Evolutionary conservation across 2,113 vertebrate genomes (phyloP).

Genomic region (Pterophyllum scalare): DNA sequence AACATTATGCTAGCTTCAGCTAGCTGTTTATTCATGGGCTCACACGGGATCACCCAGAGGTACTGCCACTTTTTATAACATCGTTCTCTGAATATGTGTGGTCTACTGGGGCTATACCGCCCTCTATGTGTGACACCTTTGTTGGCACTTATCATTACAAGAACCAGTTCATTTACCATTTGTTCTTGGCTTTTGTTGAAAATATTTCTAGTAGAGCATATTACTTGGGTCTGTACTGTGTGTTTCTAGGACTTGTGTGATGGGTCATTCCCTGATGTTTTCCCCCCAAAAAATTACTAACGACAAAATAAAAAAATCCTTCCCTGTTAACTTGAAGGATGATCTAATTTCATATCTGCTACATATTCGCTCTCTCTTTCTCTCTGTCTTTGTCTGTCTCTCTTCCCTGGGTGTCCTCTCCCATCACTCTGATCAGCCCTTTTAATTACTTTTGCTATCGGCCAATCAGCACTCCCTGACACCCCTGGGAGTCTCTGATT

Average conservation of each 20-base stretch:
- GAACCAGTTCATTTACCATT: no score
- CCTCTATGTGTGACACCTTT: no score
- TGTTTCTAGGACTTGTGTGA: conserved; percentile 32
- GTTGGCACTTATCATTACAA: no score
- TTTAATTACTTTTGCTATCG: conserved; percentile 74
- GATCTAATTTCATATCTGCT: conserved; percentile 27
- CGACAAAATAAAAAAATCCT: conserved; percentile 12
- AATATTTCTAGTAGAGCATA: conserved; percentile 6
- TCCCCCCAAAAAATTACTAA: conserved; percentile 28
- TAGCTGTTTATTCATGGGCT: no score
- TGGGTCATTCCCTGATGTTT: conserved; percentile 31
- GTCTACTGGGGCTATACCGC: no score
- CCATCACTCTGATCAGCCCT: conserved; percentile 74
- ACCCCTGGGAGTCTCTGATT: conserved; percentile 59
- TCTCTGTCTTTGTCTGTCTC: background rate
- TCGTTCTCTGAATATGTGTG: no score
- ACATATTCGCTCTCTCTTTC: conserved; percentile 5
- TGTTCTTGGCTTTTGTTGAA: conserved; percentile 19
- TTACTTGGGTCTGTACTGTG: background rate
- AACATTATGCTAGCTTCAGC: no score
- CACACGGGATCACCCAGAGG: no score
- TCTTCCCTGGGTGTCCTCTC: conserved; percentile 62
- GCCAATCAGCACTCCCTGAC: conserved; percentile 51
- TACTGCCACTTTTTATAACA: no score
- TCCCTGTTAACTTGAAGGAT: conserved; percentile 19